Evolutionary conservation across 1,140 invertebrate genomes (phyloP).

Genomic region (Heliconius hermathena): DNA sequence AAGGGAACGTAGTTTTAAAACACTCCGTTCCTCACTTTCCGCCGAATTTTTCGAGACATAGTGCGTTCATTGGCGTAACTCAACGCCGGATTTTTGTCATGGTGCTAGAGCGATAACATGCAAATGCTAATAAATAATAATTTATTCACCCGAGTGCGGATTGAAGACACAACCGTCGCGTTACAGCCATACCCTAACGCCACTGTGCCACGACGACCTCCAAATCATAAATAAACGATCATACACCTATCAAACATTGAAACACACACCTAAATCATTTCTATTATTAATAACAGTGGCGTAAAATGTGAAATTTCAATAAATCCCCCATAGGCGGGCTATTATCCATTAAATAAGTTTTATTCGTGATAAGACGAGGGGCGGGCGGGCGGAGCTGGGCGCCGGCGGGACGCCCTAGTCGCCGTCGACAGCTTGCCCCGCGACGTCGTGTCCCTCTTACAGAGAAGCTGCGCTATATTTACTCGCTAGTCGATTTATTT

Average conservation of each 20-base stretch:
- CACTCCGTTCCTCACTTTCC: too few species aligned
- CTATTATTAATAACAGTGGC: slow-evolving; percentile 60
- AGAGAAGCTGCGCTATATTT: slow-evolving; percentile 64
- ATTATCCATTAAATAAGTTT: slow-evolving; percentile 80
- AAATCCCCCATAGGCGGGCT: slow-evolving; percentile 61
- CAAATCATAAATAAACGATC: not conserved
- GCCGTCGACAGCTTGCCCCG: slow-evolving; percentile 54
- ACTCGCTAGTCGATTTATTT: slow-evolving; percentile 60
- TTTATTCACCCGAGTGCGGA: too few species aligned
- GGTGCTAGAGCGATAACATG: too few species aligned
- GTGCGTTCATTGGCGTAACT: too few species aligned
- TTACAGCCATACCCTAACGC: too few species aligned
- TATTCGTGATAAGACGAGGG: slow-evolving; percentile 74
- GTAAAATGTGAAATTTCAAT: slow-evolving; percentile 69
- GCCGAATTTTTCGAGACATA: too few species aligned
- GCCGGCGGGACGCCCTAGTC: slow-evolving; percentile 69
- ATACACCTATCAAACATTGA: not conserved
- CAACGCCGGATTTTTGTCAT: too few species aligned
- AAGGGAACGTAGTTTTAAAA: too few species aligned
- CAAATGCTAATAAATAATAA: too few species aligned
- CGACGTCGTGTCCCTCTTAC: slow-evolving; percentile 52
- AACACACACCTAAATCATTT: not conserved
- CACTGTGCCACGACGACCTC: too few species aligned
- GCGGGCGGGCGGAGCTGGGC: slow-evolving; percentile 66
- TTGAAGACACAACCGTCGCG: too few species aligned